Evolutionary conservation across 2,888 invertebrate genomes (phyloP).

Genomic region (Ophioninae sp.): DNA sequence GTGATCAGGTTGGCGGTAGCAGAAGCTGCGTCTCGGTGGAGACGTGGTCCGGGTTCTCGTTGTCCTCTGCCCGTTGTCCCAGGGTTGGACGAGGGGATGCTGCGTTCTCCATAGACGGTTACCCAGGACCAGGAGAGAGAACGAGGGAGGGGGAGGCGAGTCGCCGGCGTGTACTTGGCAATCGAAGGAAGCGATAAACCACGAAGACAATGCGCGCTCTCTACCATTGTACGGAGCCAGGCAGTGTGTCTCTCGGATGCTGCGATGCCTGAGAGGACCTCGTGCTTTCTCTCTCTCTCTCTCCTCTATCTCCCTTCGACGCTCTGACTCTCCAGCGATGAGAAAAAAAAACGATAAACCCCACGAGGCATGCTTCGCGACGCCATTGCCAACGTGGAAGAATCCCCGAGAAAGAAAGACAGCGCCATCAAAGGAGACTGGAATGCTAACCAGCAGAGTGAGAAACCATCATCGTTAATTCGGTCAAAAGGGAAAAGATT

Average conservation of each 20-base stretch:
- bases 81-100: constrained; percentile 37
- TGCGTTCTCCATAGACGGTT: constrained; percentile 18
- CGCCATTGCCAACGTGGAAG: constrained; percentile 38
- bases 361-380: constrained; percentile 41
- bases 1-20: constrained; percentile 40
- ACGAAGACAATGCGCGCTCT: constrained; percentile 75
- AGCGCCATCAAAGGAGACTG: constrained; percentile 17
- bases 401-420: constrained; percentile 41
- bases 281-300: background rate
- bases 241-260: constrained; percentile 59
- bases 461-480: constrained; percentile 4
- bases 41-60: constrained; percentile 43
- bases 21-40: constrained; percentile 45
- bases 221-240: constrained; percentile 59
- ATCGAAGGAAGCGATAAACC: constrained; percentile 78
- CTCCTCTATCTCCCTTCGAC: background rate
- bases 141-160: constrained; percentile 47
- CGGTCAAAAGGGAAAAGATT: background rate
- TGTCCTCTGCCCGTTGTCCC: constrained; percentile 2
- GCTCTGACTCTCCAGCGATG: constrained; percentile 38
- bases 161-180: constrained; percentile 77
- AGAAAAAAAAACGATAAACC: constrained; percentile 43
- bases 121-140: constrained; percentile 11
- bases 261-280: constrained; percentile 48
- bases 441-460: constrained; percentile 44